Evolutionary conservation across 2,888 invertebrate genomes (phyloP).

Genomic region (Hesperia comma): DNA sequence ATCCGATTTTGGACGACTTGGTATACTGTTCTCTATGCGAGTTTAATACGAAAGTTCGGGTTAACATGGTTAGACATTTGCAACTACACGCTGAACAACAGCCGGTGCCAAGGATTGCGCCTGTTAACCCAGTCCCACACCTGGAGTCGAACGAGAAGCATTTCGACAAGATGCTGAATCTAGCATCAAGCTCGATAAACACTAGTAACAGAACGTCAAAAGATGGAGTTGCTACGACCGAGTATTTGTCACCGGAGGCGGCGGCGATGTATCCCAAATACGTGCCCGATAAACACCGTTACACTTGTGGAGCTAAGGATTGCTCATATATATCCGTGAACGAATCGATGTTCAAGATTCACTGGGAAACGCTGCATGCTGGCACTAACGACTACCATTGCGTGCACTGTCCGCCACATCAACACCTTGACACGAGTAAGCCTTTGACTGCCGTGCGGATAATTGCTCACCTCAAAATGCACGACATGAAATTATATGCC

Average conservation of each 20-base stretch:
- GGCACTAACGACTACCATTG: slow-evolving; percentile 86
- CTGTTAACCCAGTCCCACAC: slow-evolving; percentile 92
- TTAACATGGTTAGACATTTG: slow-evolving; percentile 89
- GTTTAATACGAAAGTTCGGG: slow-evolving; percentile 87
- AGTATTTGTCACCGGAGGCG: slow-evolving; percentile 51
- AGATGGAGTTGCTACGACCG: slow-evolving; percentile 40
- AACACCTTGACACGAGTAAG: slow-evolving; percentile 72
- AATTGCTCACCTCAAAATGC: slow-evolving; percentile 89
- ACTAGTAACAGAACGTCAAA: slow-evolving; percentile 54
- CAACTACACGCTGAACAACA: slow-evolving; percentile 86
- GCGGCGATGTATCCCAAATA: slow-evolving; percentile 70
- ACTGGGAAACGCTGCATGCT: slow-evolving; percentile 88
- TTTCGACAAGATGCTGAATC: slow-evolving; percentile 93
- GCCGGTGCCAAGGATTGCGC: slow-evolving; percentile 86
- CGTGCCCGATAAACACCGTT: slow-evolving; percentile 83
- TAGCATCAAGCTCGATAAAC: slow-evolving; percentile 87
- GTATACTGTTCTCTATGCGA: slow-evolving; percentile 87
- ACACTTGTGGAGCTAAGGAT: slow-evolving; percentile 87
- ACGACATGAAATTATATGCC: slow-evolving; percentile 88
- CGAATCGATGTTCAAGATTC: slow-evolving; percentile 88
- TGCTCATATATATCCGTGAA: slow-evolving; percentile 89
- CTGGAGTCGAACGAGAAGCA: slow-evolving; percentile 90
- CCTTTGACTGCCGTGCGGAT: slow-evolving; percentile 85
- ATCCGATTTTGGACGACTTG: slow-evolving; percentile 85
- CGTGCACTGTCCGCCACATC: slow-evolving; percentile 87